Evolutionary conservation across 2,888 invertebrate genomes (phyloP).

Genomic region (Sphecodes monilicornis): DNA sequence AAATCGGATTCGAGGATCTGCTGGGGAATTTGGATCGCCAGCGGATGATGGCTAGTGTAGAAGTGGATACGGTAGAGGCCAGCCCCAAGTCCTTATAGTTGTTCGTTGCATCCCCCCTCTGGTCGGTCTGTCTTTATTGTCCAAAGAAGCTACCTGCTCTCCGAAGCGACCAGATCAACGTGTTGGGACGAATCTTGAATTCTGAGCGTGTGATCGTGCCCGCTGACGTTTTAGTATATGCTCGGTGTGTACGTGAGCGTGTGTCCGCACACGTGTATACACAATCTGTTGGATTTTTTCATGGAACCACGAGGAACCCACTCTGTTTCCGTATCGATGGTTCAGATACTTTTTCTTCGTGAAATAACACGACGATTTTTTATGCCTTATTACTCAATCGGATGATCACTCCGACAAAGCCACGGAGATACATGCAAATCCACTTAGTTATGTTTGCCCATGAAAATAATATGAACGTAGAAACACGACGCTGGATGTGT

Average conservation of each 20-base stretch:
- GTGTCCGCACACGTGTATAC: background rate
- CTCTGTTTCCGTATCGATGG: background rate
- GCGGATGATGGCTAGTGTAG: constrained; percentile 69
- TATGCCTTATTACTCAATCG: background rate
- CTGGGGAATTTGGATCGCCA: constrained; percentile 11
- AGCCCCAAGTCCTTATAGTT: constrained; percentile 78
- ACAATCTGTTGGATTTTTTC: background rate
- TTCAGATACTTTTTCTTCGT: background rate
- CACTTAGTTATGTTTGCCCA: constrained; percentile 1
- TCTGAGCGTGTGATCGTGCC: constrained; percentile 31
- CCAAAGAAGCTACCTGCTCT: constrained; percentile 23
- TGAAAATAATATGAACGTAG: background rate
- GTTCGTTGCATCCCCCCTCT: constrained; percentile 66
- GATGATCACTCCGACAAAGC: background rate
- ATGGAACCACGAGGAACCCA: background rate
- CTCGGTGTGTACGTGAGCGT: background rate
- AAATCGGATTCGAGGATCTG: background rate
- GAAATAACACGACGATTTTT: background rate
- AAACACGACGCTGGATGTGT: background rate
- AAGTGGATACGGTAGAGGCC: constrained; percentile 75
- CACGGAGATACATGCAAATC: background rate
- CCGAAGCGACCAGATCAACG: constrained; percentile 33
- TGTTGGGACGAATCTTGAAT: constrained; percentile 35
- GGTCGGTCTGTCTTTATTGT: constrained; percentile 70
- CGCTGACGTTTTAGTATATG: background rate